phyloP scores from a whole-genome alignment of 2,113 vertebrate species.

The Pedetes capensis region DNA sequence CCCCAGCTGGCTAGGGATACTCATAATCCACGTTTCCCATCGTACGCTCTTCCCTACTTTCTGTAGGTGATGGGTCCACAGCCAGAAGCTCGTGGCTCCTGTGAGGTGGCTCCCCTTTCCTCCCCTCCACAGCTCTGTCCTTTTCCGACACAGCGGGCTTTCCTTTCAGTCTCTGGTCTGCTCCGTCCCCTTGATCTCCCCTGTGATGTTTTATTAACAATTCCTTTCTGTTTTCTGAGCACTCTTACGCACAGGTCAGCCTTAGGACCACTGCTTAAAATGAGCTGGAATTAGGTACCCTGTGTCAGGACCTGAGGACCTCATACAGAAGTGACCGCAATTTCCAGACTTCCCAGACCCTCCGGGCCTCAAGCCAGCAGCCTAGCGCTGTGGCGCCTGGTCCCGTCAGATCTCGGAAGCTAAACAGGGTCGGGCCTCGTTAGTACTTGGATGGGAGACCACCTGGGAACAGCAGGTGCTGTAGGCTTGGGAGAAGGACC shows the following conservation, averaged over 20 bases:
- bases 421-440: too few relatives aligned
- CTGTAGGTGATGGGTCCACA: neutral
- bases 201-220: neutral
- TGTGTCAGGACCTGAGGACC: too few relatives aligned
- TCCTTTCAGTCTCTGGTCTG: neutral
- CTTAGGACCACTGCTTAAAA: neutral
- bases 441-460: too few relatives aligned
- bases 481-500: too few relatives aligned
- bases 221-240: neutral
- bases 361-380: too few relatives aligned
- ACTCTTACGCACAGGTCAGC: neutral
- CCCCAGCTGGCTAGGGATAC: fast-evolving
- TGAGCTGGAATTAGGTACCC: neutral
- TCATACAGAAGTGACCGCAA: neutral
- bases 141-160: fast-evolving
- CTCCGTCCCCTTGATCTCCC: fast-evolving
- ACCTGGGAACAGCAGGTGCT: too few relatives aligned
- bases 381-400: too few relatives aligned
- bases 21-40: fast-evolving
- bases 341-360: neutral
- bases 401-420: too few relatives aligned
- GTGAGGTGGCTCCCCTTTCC: fast-evolving
- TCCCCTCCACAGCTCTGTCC: neutral
- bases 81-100: neutral
- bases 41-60: fast-evolving